These are phyloP conservation scores for Pontoporia blainvillei DNA, from an alignment of 2,113 vertebrate species.

Conservation along the genomic window DNA sequence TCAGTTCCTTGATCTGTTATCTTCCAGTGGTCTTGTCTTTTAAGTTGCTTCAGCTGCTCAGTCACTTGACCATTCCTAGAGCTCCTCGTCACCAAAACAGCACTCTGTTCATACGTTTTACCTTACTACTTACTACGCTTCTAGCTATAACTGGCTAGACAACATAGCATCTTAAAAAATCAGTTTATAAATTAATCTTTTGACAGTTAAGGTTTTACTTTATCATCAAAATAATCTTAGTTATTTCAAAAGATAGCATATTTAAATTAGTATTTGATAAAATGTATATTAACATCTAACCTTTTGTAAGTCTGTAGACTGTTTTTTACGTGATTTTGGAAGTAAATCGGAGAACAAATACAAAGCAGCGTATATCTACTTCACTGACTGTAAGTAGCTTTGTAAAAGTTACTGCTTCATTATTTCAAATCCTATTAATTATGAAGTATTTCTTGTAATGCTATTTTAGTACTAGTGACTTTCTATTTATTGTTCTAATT, in stretches of 20 bases:
- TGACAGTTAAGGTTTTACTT: constrained; percentile 24
- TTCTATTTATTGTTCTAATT: background rate
- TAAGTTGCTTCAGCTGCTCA: background rate
- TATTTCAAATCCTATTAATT: background rate
- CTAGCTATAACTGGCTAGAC: background rate
- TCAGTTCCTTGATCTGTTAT: background rate
- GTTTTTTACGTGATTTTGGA: constrained; percentile 92
- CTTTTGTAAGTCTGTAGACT: constrained; percentile 88
- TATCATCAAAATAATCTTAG: constrained; percentile 4
- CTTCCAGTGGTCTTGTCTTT: background rate
- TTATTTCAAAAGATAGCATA: constrained; percentile 21
- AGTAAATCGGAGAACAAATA: constrained; percentile 89
- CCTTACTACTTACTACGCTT: background rate
- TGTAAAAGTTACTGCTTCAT: constrained; percentile 5
- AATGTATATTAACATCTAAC: constrained; percentile 42
- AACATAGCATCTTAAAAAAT: background rate
- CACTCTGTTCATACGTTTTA: background rate
- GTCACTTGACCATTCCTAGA: background rate
- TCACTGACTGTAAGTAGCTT: constrained; percentile 94
- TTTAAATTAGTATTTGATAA: constrained; percentile 30
- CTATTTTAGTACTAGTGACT: background rate
- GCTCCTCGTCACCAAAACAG: background rate
- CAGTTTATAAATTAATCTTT: constrained; percentile 20
- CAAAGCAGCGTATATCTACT: constrained; percentile 95
- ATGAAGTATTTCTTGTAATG: background rate